phyloP scores from a whole-genome alignment of 1,140 invertebrate species.

The Choristoneura fumiferana region DNA sequence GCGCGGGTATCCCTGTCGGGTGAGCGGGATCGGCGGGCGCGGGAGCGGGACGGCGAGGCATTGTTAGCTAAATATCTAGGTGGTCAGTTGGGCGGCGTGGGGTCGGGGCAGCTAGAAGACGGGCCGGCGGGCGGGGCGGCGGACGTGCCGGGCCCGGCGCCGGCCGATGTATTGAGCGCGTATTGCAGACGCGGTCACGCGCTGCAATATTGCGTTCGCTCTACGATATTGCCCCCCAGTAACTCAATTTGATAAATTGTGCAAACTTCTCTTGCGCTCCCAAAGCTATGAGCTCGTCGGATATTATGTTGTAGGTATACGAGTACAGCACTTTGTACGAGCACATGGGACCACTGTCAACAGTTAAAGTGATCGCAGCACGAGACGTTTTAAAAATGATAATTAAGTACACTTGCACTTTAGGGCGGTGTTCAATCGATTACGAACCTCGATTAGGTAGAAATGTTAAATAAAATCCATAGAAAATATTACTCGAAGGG shows the following conservation, averaged over 20 bases:
- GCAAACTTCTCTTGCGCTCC: constrained; percentile 67
- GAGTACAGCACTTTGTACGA: no score
- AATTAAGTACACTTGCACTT: no score
- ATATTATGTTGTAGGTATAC: constrained; percentile 43
- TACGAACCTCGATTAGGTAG: no score
- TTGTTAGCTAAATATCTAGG: constrained; percentile 77
- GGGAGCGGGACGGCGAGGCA: constrained; percentile 66
- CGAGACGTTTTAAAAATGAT: no score
- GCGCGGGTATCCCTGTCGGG: constrained; percentile 51
- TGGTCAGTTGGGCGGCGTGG: constrained; percentile 70
- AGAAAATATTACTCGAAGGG: no score
- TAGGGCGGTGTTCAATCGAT: no score
- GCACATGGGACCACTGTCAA: no score
- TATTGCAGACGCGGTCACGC: constrained; percentile 77
- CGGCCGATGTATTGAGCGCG: constrained; percentile 78
- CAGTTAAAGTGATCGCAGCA: no score
- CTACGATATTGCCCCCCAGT: constrained; percentile 74
- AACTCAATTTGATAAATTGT: constrained; percentile 78
- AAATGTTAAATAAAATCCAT: no score
- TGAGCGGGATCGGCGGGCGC: constrained; percentile 27
- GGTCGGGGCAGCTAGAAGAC: constrained; percentile 44
- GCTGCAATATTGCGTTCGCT: constrained; percentile 78
- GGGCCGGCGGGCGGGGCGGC: constrained; percentile 51
- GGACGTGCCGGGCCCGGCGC: constrained; percentile 74
- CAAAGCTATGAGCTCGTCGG: constrained; percentile 55